Conservation (phyloP, 2,797 vertebrate species). For the Chiroxiphia lanceolata region DNA sequence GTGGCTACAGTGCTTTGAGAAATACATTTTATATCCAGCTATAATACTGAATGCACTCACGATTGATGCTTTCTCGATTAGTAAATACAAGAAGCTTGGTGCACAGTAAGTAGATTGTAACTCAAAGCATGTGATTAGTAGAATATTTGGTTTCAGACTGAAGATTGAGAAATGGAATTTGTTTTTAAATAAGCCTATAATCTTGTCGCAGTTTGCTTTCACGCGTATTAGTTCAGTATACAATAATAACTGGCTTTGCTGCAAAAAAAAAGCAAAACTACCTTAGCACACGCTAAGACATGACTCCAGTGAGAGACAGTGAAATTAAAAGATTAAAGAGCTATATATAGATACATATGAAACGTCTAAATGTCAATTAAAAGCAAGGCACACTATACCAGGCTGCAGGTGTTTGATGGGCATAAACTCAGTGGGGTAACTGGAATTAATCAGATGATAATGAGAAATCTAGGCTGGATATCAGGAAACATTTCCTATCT, state of each 20-base stretch:
- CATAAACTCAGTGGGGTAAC: constrained; percentile 43
- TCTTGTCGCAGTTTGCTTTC: neutral
- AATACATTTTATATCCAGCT: constrained; percentile 94
- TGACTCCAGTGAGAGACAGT: neutral
- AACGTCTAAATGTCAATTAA: constrained; percentile 41
- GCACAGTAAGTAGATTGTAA: constrained; percentile 88
- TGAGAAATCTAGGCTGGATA: constrained; percentile 51
- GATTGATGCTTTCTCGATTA: constrained; percentile 91
- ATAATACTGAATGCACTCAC: constrained; percentile 94
- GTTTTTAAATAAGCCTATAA: neutral
- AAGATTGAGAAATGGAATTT: neutral
- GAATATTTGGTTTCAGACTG: neutral
- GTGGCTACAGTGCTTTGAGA: constrained; percentile 95
- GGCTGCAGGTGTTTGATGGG: constrained; percentile 56
- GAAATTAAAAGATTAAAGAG: constrained; percentile 33
- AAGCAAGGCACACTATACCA: neutral
- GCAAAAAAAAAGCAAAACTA: neutral
- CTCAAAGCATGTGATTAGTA: neutral
- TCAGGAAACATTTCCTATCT: constrained; percentile 41
- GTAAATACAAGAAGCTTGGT: constrained; percentile 90
- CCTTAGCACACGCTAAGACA: neutral
- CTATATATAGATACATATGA: constrained; percentile 15
- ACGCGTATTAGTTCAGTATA: neutral
- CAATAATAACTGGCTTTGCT: neutral
- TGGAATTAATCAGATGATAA: constrained; percentile 61